Base-by-base conservation (phyloP, 2,888 invertebrate genomes). In the Silvanus unidentatus region DNA sequence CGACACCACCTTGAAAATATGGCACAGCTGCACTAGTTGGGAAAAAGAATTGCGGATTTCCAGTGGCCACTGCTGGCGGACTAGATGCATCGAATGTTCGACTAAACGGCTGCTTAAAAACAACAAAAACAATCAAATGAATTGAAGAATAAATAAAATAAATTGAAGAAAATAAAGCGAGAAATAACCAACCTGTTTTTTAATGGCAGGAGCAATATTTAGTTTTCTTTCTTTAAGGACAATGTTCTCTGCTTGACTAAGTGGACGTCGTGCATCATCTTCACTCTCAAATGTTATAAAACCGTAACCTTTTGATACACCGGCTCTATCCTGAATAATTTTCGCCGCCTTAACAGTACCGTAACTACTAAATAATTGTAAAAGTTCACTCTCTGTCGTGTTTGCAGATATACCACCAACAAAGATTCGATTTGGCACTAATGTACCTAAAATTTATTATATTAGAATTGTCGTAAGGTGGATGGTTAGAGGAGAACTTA, bases 391-490 rank as follows among this genome's bases (percentile, higher is more conserved):
- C 73, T 95, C 96, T 39, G 93, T 92, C 37, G 95, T 95, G 64
- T 88, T 91, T 62, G 91, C 82, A 44, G 94, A 88, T 64, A 97
- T 95, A 15, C 96, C 97, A 45, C 97, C 96, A 41, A 97, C 96
- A 73, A 97, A 97, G 64, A 97, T 90, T 62, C 96, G 77, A 72
- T 95, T 95, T 48, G 95, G 95, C 61, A 96, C 91, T 49, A 94
- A 78, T 27, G 93, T 94, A 53, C 84, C 93, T 65, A 48, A 6
- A 15, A 49, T 42, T 39, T 42, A 28, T 22, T 5, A 22, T n/a
- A n/a, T 12, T 39, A 39, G 9, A 16, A 16, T 10, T 35, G 35
- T 12, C 35, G 11, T 40, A n/a, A n/a, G n/a, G n/a, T n/a, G n/a
- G n/a, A 22, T 27, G 16, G 16, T 40, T 11, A 12, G 29, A 43